Conservation (phyloP, 2,113 vertebrate species). For the Corapipo altera region DNA sequence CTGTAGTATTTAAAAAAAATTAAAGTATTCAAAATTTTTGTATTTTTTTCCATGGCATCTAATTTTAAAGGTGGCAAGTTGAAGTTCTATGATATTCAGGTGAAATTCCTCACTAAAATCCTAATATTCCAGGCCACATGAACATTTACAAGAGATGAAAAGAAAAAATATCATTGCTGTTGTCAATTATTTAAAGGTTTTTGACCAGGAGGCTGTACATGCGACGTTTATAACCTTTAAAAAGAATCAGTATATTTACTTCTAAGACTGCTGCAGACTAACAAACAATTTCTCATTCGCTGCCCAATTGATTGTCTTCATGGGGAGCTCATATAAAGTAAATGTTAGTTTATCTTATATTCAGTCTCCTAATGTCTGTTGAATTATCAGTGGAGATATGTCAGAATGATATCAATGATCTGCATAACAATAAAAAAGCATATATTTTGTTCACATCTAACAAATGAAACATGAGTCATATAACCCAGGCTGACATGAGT, state of each 20-base stretch:
- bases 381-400: constrained; percentile 36
- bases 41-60: not conserved
- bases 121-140: not conserved
- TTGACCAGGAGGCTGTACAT: not conserved
- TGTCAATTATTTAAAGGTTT: constrained; percentile 22
- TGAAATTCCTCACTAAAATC: not conserved
- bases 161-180: not conserved
- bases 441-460: constrained; percentile 41
- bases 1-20: not conserved
- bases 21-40: not conserved
- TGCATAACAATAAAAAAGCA: constrained; percentile 55
- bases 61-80: not conserved
- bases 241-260: constrained; percentile 19
- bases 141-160: not conserved
- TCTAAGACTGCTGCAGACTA: not conserved
- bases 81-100: not conserved
- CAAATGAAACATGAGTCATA: constrained; percentile 43
- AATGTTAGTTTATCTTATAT: constrained; percentile 59
- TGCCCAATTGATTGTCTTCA: not conserved
- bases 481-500: constrained; percentile 1
- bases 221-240: not conserved
- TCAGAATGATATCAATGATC: constrained; percentile 1
- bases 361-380: not conserved
- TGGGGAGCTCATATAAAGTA: constrained; percentile 27
- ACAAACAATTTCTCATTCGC: constrained; percentile 14